Conservation (phyloP, 2,113 vertebrate genomes). For the Menura novaehollandiae region DNA sequence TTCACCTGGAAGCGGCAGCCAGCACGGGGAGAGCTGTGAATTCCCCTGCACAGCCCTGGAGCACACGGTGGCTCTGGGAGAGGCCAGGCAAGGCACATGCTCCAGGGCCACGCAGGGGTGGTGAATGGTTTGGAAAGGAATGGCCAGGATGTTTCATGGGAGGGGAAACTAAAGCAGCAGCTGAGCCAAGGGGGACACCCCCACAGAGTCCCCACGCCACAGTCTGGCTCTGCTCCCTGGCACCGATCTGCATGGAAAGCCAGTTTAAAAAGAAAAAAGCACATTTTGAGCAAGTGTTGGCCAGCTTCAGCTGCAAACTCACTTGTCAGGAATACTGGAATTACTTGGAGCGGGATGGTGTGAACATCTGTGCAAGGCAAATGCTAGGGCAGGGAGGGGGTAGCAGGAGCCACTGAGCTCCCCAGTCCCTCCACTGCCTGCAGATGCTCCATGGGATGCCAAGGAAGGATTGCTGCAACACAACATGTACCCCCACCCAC, state of each 20-base stretch:
- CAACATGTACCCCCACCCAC: accelerated
- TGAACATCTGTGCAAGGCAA: not conserved
- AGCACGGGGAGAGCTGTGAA: not conserved
- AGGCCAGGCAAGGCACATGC: accelerated
- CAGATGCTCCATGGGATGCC: not conserved
- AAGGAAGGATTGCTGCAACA: accelerated
- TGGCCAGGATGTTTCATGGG: not conserved
- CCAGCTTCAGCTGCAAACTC: not conserved
- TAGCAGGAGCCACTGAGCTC: not conserved
- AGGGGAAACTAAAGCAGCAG: not conserved
- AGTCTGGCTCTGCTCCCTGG: not conserved
- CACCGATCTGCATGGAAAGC: not conserved
- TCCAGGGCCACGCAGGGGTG: not conserved
- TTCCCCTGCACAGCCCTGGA: not conserved
- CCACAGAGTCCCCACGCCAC: accelerated
- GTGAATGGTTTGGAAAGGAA: not conserved
- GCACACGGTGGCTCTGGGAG: not conserved
- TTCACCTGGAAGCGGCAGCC: not conserved
- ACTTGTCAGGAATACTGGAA: not conserved
- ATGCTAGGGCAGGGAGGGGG: not conserved
- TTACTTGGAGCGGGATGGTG: not conserved
- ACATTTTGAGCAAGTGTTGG: not conserved
- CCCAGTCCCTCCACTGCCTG: not conserved
- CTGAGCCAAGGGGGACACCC: not conserved
- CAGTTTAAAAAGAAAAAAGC: not conserved